Evolutionary conservation across 2,113 vertebrate genomes (phyloP).

Genomic region (Menidia beryllina): DNA sequence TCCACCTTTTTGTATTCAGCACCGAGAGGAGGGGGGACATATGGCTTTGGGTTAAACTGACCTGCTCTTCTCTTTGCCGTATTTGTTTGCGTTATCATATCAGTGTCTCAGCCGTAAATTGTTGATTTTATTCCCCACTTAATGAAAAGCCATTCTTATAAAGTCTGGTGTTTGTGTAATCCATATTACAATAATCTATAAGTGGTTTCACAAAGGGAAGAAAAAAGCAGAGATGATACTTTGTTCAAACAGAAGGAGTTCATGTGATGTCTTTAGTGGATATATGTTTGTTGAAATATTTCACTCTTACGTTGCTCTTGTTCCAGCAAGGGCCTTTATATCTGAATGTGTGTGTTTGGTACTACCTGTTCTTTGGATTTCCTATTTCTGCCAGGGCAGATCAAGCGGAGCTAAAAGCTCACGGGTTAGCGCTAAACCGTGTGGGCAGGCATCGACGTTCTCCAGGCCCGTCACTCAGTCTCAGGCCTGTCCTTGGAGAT

Average conservation of each 20-base stretch:
- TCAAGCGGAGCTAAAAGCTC: conserved; percentile 50
- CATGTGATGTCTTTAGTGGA: background rate
- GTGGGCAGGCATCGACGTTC: conserved; percentile 53
- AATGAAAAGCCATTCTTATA: conserved; percentile 22
- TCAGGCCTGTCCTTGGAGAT: conserved; percentile 62
- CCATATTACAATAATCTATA: conserved; percentile 15
- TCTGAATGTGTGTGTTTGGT: conserved; percentile 25
- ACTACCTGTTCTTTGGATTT: conserved; percentile 54
- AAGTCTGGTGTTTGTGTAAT: conserved; percentile 19
- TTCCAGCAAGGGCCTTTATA: conserved; percentile 12
- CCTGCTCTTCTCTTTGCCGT: background rate
- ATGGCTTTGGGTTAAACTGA: background rate
- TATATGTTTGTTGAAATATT: background rate
- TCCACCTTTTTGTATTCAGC: conserved; percentile 40
- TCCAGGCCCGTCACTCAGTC: conserved; percentile 60
- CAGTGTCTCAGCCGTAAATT: conserved; percentile 10
- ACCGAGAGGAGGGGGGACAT: conserved; percentile 2
- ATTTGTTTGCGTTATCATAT: background rate
- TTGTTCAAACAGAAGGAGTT: background rate
- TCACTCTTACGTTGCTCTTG: background rate
- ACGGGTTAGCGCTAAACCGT: conserved; percentile 49
- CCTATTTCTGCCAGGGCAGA: conserved; percentile 27
- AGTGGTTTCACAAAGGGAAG: background rate
- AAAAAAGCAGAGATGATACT: background rate
- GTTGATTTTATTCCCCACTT: conserved; percentile 33